Conservation (phyloP, 2,113 vertebrate species). For the Willisornis vidua region DNA sequence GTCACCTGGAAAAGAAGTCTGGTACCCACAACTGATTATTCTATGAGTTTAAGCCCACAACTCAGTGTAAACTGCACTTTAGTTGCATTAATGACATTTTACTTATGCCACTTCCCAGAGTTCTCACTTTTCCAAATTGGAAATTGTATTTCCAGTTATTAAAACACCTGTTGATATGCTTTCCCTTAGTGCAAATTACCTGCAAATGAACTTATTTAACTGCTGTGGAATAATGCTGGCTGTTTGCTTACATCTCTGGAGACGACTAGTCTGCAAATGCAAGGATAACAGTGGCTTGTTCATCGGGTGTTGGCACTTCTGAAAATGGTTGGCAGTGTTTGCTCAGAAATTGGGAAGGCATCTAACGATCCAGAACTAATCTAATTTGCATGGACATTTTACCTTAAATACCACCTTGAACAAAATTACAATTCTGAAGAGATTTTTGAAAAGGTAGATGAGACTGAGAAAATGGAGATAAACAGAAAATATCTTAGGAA, state of each 20-base stretch:
- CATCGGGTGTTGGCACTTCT: neutral
- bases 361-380: conserved; percentile 18
- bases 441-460: neutral
- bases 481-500: neutral
- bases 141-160: neutral
- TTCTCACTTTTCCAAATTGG: neutral
- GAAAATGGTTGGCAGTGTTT: conserved; percentile 9
- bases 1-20: neutral
- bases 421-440: neutral
- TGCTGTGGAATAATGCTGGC: neutral
- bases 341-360: conserved; percentile 19
- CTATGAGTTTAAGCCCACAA: neutral
- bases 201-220: conserved; percentile 27
- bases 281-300: neutral
- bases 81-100: neutral
- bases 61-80: neutral
- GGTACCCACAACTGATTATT: neutral
- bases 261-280: neutral
- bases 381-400: conserved; percentile 37
- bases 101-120: neutral
- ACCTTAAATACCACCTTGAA: conserved; percentile 39
- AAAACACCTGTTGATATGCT: neutral
- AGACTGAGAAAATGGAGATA: neutral
- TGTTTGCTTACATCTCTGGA: neutral
- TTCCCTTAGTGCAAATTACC: conserved; percentile 7